These are phyloP conservation scores for Lemur catta DNA, from an alignment of 2,797 vertebrate species.

Conservation along the genomic window DNA sequence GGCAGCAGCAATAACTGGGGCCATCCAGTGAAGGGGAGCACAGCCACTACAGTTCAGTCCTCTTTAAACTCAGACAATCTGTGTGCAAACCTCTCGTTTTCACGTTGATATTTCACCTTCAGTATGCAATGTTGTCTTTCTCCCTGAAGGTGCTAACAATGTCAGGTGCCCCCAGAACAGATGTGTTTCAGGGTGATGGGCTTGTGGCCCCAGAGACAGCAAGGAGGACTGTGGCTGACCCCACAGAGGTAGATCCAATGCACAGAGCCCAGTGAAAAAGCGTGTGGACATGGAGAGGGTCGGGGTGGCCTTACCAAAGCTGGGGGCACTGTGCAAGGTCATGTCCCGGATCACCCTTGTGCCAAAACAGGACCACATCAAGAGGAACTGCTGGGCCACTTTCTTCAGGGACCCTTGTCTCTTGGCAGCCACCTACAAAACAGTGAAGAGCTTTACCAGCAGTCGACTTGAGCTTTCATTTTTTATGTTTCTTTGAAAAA, in stretches of 20 bases:
- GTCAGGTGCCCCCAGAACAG: neutral
- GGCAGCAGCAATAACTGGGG: neutral
- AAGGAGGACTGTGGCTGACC: neutral
- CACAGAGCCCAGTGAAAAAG: neutral
- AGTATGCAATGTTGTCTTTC: neutral
- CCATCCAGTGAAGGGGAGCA: neutral
- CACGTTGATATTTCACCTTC: neutral
- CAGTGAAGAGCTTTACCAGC: constrained; percentile 50
- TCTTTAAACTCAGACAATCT: neutral
- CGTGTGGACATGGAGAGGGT: neutral
- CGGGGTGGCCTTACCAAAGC: constrained; percentile 90
- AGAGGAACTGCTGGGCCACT: constrained; percentile 97
- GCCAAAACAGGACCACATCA: constrained; percentile 99
- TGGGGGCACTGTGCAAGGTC: constrained; percentile 98
- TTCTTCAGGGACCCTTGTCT: constrained; percentile 96
- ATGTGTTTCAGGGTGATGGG: neutral
- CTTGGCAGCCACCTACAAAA: constrained; percentile 94
- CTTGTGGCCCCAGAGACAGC: neutral
- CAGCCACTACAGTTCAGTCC: neutral
- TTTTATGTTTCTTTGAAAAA: neutral
- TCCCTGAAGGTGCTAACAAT: neutral
- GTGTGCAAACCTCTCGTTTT: neutral
- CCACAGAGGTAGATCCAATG: neutral
- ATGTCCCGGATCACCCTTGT: constrained; percentile 99
- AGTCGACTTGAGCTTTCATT: neutral